Evolutionary conservation across 2,113 vertebrate species (phyloP), one percentile per base, ranked within the genome.

Genomic region (Panurus biarmicus): DNA sequence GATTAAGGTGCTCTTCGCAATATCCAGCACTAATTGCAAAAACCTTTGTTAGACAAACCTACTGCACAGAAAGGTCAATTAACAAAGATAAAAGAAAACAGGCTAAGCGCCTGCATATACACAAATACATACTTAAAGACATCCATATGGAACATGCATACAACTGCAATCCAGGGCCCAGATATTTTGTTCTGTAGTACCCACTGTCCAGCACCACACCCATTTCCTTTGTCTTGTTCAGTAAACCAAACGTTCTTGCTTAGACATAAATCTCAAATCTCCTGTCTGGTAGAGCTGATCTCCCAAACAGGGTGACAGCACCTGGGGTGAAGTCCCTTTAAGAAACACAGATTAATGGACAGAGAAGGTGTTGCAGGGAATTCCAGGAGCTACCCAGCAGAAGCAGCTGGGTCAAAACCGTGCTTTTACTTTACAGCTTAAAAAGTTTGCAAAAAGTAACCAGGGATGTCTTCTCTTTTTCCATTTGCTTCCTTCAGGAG

Each of bases 31-130:
- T 58, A 83, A 45, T 14, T 12, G 26, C 14, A 79, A 88, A 66
- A 14, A 56, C 1, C 2, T 5, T 0, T 3, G 1, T n/a, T 40
- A 58, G 48, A 26, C 21, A 80, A 51, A 92, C 1, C 3, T 11
- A 28, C 10, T 47, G 36, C 28, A 23, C 29, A 50, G 25, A 51
- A 76, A 94, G 15, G 29, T 15, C 12, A 66, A 33, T 33, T 65
- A 10, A n/a, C 10, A 75, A 90, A 70, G 40, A 33, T 48, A 65
- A 38, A 4, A 58, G 67, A 93, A 45, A 38, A 28, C 3, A 70
- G n/a, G 5, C 4, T 47, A 81, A 78, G 22, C 18, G 11, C 9
- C 20, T 80, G 17, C 5, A 40, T 24, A 29, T 18, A 38, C 5
- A 53, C 14, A 74, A 60, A 47, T 35, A 29, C 9, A 26, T 10